Percentiles rank a stretch among this genome's conserved stretches.
These are phyloP conservation scores for Ischnura elegans DNA, from an alignment of 2,888 invertebrate species.

Conservation along the genomic window DNA sequence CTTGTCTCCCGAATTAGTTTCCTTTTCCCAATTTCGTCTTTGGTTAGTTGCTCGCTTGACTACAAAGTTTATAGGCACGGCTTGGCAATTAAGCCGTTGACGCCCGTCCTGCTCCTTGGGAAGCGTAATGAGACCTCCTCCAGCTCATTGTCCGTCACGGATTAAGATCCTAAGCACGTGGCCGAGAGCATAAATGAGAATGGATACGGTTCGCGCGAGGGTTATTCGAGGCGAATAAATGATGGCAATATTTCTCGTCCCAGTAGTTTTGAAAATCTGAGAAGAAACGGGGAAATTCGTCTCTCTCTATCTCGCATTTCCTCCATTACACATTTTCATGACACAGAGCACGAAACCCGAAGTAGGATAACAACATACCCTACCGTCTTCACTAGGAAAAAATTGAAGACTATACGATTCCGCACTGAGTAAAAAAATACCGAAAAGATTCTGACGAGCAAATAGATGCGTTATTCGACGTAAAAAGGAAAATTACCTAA, in stretches of 20 bases:
- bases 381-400: too few species aligned
- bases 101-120: constrained; percentile 30
- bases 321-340: background rate
- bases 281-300: background rate
- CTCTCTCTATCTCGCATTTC: background rate
- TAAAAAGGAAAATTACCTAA: too few species aligned
- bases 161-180: background rate
- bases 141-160: background rate
- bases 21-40: constrained; percentile 27
- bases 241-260: background rate
- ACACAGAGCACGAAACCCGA: too few species aligned
- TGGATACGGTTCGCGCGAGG: background rate
- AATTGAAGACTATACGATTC: too few species aligned
- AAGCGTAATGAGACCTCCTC: background rate
- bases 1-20: constrained; percentile 31
- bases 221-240: background rate
- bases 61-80: constrained; percentile 38
- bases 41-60: constrained; percentile 11
- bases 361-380: too few species aligned
- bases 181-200: background rate
- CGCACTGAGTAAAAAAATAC: too few species aligned
- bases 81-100: constrained; percentile 29
- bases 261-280: background rate
- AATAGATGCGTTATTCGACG: too few species aligned
- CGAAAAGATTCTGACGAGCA: too few species aligned